Evolutionary conservation across 2,888 invertebrate genomes (phyloP).

Genomic region (Drosophila anceps): DNA sequence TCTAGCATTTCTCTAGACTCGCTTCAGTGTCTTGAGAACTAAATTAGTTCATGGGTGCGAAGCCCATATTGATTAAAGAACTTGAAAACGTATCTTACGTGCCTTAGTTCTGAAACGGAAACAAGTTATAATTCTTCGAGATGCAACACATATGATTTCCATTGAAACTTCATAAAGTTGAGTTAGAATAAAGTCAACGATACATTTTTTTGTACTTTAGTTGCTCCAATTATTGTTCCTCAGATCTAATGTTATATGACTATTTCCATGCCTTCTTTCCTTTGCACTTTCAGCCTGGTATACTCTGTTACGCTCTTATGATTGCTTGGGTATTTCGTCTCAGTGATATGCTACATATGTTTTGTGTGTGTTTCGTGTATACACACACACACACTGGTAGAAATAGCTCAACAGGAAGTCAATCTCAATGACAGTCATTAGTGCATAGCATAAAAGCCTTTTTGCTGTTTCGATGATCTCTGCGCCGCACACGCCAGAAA

Average conservation of each 20-base stretch:
- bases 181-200: too few relatives aligned
- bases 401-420: conserved; percentile 48
- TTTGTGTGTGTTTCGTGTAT: conserved; percentile 5
- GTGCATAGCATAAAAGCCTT: conserved; percentile 39
- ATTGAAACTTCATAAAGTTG: too few relatives aligned
- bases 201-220: background rate
- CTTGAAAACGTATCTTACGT: too few relatives aligned
- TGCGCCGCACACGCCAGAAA: background rate
- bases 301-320: background rate
- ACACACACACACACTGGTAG: background rate
- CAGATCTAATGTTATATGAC: too few relatives aligned
- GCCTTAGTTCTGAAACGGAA: too few relatives aligned
- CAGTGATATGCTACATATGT: conserved; percentile 28
- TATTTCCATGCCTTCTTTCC: too few relatives aligned
- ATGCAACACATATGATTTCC: too few relatives aligned
- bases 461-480: conserved; percentile 5
- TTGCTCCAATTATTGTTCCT: background rate
- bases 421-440: conserved; percentile 61
- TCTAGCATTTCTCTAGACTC: too few relatives aligned
- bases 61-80: too few relatives aligned
- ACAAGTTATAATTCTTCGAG: too few relatives aligned
- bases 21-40: too few relatives aligned
- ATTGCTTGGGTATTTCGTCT: background rate
- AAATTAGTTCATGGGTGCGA: too few relatives aligned
- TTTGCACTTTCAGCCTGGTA: background rate